Percentiles rank a stretch among this genome's conserved stretches.
phyloP scores from a whole-genome alignment of 2,888 invertebrate genomes.

The Anagyrus pseudococci region DNA sequence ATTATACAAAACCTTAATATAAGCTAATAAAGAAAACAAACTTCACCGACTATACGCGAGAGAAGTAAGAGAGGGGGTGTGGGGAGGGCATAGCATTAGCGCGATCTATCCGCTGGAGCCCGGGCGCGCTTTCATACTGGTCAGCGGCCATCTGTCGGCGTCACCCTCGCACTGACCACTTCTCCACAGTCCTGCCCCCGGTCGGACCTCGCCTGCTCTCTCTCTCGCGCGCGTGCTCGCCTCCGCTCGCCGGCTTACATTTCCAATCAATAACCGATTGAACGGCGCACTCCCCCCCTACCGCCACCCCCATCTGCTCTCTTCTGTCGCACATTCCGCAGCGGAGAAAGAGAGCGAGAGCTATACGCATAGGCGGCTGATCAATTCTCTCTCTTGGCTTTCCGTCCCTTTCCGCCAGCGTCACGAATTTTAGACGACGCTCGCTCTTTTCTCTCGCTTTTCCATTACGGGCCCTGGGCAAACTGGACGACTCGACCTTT shows the following conservation, averaged over 20 bases:
- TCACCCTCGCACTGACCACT: conserved; percentile 49
- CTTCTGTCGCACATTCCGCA: conserved; percentile 33
- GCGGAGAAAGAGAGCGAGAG: neutral
- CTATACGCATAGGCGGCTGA: conserved; percentile 38
- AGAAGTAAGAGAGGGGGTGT: too few relatives aligned
- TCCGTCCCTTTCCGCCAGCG: neutral
- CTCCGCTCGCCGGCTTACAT: conserved; percentile 49
- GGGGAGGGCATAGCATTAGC: conserved; percentile 8
- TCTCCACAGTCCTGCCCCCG: conserved; percentile 35
- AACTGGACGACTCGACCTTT: conserved; percentile 8
- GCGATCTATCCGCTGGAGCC: too few relatives aligned
- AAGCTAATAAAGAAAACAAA: too few relatives aligned
- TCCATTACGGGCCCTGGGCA: neutral
- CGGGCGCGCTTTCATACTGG: conserved; percentile 41
- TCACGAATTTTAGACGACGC: neutral
- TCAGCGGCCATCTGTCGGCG: conserved; percentile 59
- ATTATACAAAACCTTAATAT: too few relatives aligned
- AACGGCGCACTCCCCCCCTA: conserved; percentile 51
- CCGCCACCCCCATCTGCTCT: conserved; percentile 45
- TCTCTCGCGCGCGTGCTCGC: conserved; percentile 35
- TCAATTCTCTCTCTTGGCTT: conserved; percentile 30
- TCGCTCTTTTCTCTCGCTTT: neutral
- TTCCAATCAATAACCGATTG: conserved; percentile 62
- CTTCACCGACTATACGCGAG: too few relatives aligned
- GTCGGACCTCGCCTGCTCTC: conserved; percentile 30